Evolutionary conservation across 2,113 vertebrate genomes (phyloP).

Genomic region (Cynoglossus semilaevis): DNA sequence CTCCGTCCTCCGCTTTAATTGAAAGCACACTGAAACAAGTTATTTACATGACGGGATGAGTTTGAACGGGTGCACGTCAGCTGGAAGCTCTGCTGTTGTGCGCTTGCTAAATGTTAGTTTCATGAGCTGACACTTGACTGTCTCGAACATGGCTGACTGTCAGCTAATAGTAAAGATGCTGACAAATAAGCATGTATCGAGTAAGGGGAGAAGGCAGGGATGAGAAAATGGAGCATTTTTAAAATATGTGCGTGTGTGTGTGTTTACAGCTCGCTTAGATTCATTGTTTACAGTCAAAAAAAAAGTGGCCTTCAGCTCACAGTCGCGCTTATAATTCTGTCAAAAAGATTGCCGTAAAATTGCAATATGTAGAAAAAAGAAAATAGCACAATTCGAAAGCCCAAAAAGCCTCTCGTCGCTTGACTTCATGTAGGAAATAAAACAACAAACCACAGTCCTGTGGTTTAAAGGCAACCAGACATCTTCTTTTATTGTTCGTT

Average conservation of each 20-base stretch:
- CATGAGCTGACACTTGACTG: constrained; percentile 56
- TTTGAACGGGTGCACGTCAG: constrained; percentile 66
- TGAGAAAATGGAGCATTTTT: constrained; percentile 24
- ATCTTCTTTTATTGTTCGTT: constrained; percentile 66
- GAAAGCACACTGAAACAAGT: constrained; percentile 79
- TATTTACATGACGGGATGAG: constrained; percentile 80
- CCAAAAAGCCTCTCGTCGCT: constrained; percentile 44
- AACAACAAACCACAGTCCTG: constrained; percentile 70
- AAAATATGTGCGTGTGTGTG: constrained; percentile 21
- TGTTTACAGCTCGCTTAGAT: not conserved
- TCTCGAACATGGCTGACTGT: constrained; percentile 53
- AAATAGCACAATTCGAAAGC: constrained; percentile 55
- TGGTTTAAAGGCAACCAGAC: constrained; percentile 65
- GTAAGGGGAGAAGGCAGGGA: constrained; percentile 27
- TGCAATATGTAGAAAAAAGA: constrained; percentile 37
- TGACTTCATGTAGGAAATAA: constrained; percentile 61
- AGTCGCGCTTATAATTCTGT: constrained; percentile 29
- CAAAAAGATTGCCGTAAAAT: constrained; percentile 42
- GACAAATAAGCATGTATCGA: constrained; percentile 48
- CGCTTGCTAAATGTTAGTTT: constrained; percentile 69
- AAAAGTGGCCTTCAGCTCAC: constrained; percentile 5
- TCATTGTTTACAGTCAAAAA: constrained; percentile 28
- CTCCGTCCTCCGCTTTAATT: constrained; percentile 75
- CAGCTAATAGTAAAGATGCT: constrained; percentile 41
- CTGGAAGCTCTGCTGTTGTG: constrained; percentile 60